Evolutionary conservation across 2,113 vertebrate genomes (phyloP), one percentile per base, ranked within the genome.

Genomic region (Microcebus tavaratra): DNA sequence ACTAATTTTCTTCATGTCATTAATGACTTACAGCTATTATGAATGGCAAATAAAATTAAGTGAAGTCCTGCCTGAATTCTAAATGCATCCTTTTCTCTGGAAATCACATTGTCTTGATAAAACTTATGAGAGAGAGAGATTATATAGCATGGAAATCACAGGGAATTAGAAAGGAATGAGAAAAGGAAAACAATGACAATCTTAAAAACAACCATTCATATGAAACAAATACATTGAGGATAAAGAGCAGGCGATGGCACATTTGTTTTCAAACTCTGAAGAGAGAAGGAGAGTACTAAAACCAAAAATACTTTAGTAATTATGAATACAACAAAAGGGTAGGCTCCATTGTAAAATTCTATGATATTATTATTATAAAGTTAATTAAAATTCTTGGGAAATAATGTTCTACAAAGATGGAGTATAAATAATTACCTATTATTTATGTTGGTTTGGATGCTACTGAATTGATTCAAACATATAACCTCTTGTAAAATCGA

Each of bases 311-410:
- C 4, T 23, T 42, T 50, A 36, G 10, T 61, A 68, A 89, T 61
- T 59, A 86, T 10, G 17, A 1, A 65, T 29, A 75, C 36, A 68
- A 86, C 5, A 79, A 76, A 79, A 65, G 23, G 2, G 11, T 13
- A 42, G n/a, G 8, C 34, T 21, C 17, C 6, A n/a, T 12, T 76
- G 23, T 3, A 93, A 90, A 90, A 57, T 91, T 68, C 36, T 5
- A 68, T 72, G 3, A 90, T 13, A 55, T 70, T 73, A 65, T 80
- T 85, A 79, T 45, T 83, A 53, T 53, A 29, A 94, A 76, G 31
- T 59, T 86, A 76, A 15, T 8, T 97, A 34, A 90, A 87, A 88
- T 93, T 80, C 36, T 42, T 89, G 34, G 57, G 42, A 59, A 95
- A 92, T 72, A 3, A 36, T 63, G 18, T 27, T 92, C 72, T 68